Conservation (phyloP, 2,888 invertebrate genomes). For the Cistogaster globosa region DNA sequence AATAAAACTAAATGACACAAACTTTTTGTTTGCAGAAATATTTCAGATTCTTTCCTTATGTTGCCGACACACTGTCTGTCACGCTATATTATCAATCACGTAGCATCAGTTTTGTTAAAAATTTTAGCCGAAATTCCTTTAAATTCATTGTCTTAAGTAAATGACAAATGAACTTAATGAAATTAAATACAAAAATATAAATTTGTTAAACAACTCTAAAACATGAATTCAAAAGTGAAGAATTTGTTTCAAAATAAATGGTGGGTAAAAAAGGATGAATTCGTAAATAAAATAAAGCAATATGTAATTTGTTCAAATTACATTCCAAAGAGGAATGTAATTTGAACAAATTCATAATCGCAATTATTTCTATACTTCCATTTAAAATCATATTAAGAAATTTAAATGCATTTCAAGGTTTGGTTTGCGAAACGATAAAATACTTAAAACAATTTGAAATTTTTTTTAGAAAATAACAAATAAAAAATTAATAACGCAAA, state of each 20-base stretch:
- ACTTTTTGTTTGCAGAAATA: slow-evolving; percentile 28
- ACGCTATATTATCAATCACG: slow-evolving; percentile 78
- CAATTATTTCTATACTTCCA: background rate
- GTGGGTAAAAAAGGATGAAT: too few relatives aligned
- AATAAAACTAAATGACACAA: slow-evolving; percentile 3
- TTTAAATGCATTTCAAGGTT: slow-evolving; percentile 32
- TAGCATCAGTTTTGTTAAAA: slow-evolving; percentile 74
- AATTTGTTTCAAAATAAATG: background rate
- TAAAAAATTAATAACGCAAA: background rate
- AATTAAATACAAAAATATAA: background rate
- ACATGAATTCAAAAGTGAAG: background rate
- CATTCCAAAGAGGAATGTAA: background rate
- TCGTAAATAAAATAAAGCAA: too few relatives aligned
- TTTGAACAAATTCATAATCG: slow-evolving; percentile 1
- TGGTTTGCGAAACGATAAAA: slow-evolving; percentile 13
- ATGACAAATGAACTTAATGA: slow-evolving; percentile 25
- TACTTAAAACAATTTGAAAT: slow-evolving; percentile 5
- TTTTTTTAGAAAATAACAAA: background rate
- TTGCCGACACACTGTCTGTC: slow-evolving; percentile 73
- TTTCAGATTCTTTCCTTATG: slow-evolving; percentile 61
- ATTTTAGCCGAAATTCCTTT: slow-evolving; percentile 60
- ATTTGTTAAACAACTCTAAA: background rate
- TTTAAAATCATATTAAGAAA: slow-evolving; percentile 23
- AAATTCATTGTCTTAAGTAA: slow-evolving; percentile 41
- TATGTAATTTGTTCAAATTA: too few relatives aligned